phyloP scores from a whole-genome alignment of 2,797 vertebrate species.

The Tiaroga cobitis region DNA sequence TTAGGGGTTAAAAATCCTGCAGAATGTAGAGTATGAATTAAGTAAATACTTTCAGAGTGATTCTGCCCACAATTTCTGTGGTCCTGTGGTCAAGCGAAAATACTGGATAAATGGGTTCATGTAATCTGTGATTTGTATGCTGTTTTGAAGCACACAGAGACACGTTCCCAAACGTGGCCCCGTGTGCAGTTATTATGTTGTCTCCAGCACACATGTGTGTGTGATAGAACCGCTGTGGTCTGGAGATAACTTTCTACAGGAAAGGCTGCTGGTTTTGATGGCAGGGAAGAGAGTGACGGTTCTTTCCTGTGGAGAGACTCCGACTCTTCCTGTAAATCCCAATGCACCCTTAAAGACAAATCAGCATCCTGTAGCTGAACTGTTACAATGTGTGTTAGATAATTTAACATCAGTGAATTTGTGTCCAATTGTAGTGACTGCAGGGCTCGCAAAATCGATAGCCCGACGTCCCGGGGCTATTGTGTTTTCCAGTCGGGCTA shows the following conservation, averaged over 20 bases:
- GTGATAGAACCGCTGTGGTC: constrained; percentile 30
- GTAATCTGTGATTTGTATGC: constrained; percentile 30
- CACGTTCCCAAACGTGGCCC: not conserved
- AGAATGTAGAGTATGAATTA: not conserved
- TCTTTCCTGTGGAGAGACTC: constrained; percentile 50
- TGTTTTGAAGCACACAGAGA: constrained; percentile 1
- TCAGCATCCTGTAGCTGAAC: constrained; percentile 22
- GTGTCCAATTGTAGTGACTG: not conserved
- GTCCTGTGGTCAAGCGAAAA: constrained; percentile 39
- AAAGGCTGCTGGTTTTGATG: constrained; percentile 51
- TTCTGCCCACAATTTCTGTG: constrained; percentile 14
- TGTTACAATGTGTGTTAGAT: constrained; percentile 1
- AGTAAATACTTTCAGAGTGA: constrained; percentile 6
- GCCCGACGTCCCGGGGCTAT: no score
- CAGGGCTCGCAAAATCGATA: no score
- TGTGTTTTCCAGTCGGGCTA: no score
- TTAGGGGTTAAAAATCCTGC: constrained; percentile 23
- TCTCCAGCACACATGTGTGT: constrained; percentile 45
- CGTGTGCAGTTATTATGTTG: constrained; percentile 38
- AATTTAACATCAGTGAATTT: not conserved
- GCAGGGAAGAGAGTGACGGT: constrained; percentile 19
- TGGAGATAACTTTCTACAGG: constrained; percentile 58
- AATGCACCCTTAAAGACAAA: constrained; percentile 12
- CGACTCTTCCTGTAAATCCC: constrained; percentile 31
- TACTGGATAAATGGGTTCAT: constrained; percentile 43